Base-by-base conservation (phyloP, 2,113 vertebrate species). In the Hydropotes inermis region DNA sequence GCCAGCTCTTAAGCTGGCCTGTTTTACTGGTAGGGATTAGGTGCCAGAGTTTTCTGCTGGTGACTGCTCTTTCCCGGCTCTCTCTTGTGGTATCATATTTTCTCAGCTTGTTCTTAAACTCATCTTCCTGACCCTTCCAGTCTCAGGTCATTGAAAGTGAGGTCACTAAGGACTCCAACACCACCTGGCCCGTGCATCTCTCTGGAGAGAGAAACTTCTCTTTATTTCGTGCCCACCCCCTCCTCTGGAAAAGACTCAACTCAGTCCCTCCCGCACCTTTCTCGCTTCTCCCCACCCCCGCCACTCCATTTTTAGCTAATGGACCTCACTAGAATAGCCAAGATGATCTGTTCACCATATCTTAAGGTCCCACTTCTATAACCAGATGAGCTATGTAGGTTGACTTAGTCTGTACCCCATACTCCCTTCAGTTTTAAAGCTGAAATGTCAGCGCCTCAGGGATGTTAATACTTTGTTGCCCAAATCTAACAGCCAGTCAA, bases 91-190 rank as follows among this genome's bases (percentile, higher is more conserved):
- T 97, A 85, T 98, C 96, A 27, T 87, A 87, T 97, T 97, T 97
- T 98, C 96, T 98, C 96, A 97, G 61, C 94, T 97, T 97, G 95
- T 97, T 94, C 96, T 98, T 92, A 97, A 96, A 96, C 47, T 92
- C 58, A 84, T 97, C 91, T 97, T 90, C 93, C 94, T 97, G 84
- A 97, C 92, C 87, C 58, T 61, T 86, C 61, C 45, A 10, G 23
- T 91, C 88, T 97, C 89, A 89, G 93, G 97, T 97, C 91, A 97
- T 55, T 2, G 9, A 93, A 94, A 86, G 23, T 7, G 60, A 92
- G 91, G 92, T 95, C 88, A 83, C 85, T 1, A 3, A 97, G 70
- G 89, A 78, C 60, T 85, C 67, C 19, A 58, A 50, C 8, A 43
- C 11, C 1, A 2, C 33, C 45, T 58, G 84, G 58, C 78, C 27